Percentiles rank a stretch among this genome's conserved stretches.
Evolutionary conservation across 2,888 invertebrate genomes (phyloP).

Genomic region (Tinea semifulvella): DNA sequence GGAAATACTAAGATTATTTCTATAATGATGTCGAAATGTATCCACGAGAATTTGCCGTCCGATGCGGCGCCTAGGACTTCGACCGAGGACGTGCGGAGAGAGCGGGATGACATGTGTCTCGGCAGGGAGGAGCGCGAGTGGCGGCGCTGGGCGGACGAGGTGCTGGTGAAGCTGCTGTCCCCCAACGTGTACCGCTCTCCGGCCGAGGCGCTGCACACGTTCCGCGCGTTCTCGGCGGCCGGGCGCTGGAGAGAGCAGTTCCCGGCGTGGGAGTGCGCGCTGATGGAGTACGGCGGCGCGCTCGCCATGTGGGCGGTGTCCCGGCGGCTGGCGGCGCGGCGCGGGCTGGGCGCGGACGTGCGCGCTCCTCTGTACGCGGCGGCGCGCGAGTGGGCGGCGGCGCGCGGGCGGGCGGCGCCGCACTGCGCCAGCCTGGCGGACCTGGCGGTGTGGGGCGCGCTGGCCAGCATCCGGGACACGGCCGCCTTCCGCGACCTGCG

Average conservation of each 20-base stretch:
- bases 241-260: constrained; percentile 94
- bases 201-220: constrained; percentile 88
- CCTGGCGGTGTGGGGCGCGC: constrained; percentile 88
- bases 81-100: too few species aligned
- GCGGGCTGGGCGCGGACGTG: constrained; percentile 88
- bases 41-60: too few species aligned
- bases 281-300: constrained; percentile 94
- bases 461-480: constrained; percentile 94
- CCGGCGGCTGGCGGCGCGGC: constrained; percentile 84
- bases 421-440: constrained; percentile 93
- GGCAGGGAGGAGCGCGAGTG: constrained; percentile 93
- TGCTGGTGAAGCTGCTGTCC: constrained; percentile 91
- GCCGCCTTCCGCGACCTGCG: constrained; percentile 85
- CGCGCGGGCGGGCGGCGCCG: constrained; percentile 78
- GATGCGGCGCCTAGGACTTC: too few species aligned
- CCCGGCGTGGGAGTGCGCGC: constrained; percentile 81
- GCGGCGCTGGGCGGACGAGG: constrained; percentile 94
- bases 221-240: constrained; percentile 91
- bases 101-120: too few species aligned
- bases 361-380: constrained; percentile 90
- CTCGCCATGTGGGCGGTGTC: constrained; percentile 93
- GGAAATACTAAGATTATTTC: too few species aligned
- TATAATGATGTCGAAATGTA: too few species aligned
- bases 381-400: constrained; percentile 80
- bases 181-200: constrained; percentile 95